phyloP scores from a whole-genome alignment of 2,888 invertebrate species.

The Luperina testacea region DNA sequence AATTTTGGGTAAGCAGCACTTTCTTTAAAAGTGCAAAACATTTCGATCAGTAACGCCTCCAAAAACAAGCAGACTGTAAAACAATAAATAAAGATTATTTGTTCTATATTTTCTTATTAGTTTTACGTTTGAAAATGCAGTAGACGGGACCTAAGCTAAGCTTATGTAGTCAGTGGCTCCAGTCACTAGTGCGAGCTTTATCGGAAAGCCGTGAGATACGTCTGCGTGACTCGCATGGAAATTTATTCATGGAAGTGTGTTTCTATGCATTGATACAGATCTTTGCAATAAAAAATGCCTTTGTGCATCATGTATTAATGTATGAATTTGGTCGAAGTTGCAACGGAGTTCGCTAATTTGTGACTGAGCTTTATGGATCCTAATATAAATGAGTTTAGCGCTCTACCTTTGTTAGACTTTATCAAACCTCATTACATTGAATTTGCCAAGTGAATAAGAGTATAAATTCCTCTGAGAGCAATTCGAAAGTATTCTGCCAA shows the following conservation, averaged over 20 bases:
- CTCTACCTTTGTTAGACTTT: neutral
- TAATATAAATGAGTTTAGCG: neutral
- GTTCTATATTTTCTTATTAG: conserved; percentile 28
- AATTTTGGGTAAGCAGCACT: no score
- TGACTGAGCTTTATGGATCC: no score
- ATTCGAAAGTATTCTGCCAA: neutral
- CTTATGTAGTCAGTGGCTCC: conserved; percentile 50
- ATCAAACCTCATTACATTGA: neutral
- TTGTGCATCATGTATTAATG: conserved; percentile 47
- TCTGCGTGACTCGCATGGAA: conserved; percentile 74
- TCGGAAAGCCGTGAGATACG: conserved; percentile 69
- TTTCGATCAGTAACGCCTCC: neutral
- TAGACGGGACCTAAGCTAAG: conserved; percentile 37
- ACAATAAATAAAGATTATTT: conserved; percentile 19
- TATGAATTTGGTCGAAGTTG: conserved; percentile 19
- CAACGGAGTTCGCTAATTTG: conserved; percentile 4
- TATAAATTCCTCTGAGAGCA: neutral
- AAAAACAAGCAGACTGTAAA: neutral
- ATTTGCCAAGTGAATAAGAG: neutral
- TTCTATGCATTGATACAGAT: conserved; percentile 77
- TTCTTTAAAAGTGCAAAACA: no score
- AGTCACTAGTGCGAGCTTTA: conserved; percentile 56
- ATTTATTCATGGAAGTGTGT: conserved; percentile 83
- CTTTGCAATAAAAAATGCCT: conserved; percentile 62
- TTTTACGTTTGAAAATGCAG: conserved; percentile 50